These are phyloP conservation scores for Drymonia ruficornis DNA, from an alignment of 2,888 invertebrate genomes.

Conservation along the genomic window DNA sequence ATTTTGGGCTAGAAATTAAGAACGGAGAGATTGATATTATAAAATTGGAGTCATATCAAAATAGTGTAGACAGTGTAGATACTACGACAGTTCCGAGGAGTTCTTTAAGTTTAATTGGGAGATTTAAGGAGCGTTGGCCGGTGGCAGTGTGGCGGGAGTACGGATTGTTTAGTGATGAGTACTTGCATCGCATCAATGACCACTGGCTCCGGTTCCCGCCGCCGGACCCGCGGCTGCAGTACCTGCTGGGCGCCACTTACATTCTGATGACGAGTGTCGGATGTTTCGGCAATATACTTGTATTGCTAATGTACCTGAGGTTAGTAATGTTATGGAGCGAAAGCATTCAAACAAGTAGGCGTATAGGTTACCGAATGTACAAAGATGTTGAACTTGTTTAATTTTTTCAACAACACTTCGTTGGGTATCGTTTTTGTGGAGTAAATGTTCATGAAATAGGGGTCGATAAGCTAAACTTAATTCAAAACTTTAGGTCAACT, in stretches of 20 bases:
- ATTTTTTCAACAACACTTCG: too few species aligned
- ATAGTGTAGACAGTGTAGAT: slow-evolving; percentile 18
- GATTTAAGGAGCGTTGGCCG: slow-evolving; percentile 71
- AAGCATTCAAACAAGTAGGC: background rate
- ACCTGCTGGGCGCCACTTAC: slow-evolving; percentile 86
- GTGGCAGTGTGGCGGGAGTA: slow-evolving; percentile 77
- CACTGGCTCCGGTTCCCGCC: slow-evolving; percentile 90
- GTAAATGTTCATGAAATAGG: too few species aligned
- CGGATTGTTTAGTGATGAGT: slow-evolving; percentile 84
- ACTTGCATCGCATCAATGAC: slow-evolving; percentile 84
- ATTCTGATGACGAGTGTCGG: slow-evolving; percentile 86
- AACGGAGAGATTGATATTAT: slow-evolving; percentile 18
- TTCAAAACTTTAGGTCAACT: too few species aligned
- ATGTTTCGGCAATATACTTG: slow-evolving; percentile 87
- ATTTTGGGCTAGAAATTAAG: slow-evolving; percentile 20
- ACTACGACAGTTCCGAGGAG: slow-evolving; percentile 19
- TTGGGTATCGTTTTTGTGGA: too few species aligned
- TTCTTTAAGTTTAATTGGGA: slow-evolving; percentile 43
- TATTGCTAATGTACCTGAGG: slow-evolving; percentile 89
- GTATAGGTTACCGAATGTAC: too few species aligned
- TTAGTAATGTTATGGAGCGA: slow-evolving; percentile 63
- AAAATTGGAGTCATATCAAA: slow-evolving; percentile 22
- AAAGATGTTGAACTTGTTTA: too few species aligned
- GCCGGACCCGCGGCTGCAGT: slow-evolving; percentile 83
- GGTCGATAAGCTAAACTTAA: too few species aligned